Conservation (phyloP, 2,113 vertebrate genomes). For the Ia io region DNA sequence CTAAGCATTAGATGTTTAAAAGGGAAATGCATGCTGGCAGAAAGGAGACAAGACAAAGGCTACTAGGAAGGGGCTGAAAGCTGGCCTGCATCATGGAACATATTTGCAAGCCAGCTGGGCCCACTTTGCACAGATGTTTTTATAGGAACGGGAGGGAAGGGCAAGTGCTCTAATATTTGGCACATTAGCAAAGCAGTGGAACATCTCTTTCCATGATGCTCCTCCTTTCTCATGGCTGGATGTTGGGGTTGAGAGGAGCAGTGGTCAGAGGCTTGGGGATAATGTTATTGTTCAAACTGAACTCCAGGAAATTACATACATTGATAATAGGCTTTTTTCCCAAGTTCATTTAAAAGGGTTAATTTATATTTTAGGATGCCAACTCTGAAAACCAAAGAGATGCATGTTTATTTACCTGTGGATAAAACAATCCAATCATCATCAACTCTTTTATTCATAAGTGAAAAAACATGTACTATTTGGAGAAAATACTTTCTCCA, state of each 20-base stretch:
- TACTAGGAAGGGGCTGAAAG: not conserved
- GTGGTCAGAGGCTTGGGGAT: not conserved
- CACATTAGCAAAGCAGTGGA: not conserved
- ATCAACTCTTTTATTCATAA: not conserved
- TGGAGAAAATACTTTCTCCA: conserved; percentile 8
- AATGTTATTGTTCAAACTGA: not conserved
- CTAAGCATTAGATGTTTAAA: conserved; percentile 48
- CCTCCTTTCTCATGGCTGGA: not conserved
- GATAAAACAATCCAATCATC: not conserved
- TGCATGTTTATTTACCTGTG: not conserved
- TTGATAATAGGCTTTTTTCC: not conserved
- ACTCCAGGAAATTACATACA: not conserved
- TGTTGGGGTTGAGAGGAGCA: not conserved
- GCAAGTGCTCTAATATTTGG: not conserved
- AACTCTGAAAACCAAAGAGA: not conserved
- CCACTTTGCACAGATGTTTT: conserved; percentile 55
- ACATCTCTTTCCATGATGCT: not conserved
- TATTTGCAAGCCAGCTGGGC: conserved; percentile 51
- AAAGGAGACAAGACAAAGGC: conserved; percentile 52
- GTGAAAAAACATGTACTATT: not conserved
- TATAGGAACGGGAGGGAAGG: conserved; percentile 29
- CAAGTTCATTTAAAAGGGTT: not conserved
- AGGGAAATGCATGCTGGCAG: conserved; percentile 44
- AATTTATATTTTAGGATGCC: not conserved
- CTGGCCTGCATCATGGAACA: conserved; percentile 35